phyloP scores from a whole-genome alignment of 2,888 invertebrate genomes.

The Glaucopsyche alexis region DNA sequence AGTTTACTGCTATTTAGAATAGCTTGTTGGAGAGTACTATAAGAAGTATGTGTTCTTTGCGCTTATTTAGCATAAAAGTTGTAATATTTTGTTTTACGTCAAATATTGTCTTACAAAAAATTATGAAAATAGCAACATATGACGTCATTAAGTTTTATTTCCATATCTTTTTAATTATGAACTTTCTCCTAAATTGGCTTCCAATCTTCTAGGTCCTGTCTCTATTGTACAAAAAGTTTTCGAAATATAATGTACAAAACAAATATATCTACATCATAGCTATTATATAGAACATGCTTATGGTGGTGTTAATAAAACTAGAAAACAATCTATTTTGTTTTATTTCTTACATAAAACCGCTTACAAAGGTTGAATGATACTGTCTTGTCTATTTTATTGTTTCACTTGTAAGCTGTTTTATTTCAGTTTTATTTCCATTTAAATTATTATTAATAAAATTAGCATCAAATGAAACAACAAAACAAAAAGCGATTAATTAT shows the following conservation, averaged over 20 bases:
- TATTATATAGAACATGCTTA: conserved; percentile 15
- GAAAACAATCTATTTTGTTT: neutral
- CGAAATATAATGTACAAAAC: conserved; percentile 15
- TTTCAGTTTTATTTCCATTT: too few species aligned
- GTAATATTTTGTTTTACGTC: too few species aligned
- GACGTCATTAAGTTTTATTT: too few species aligned
- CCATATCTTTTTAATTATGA: too few species aligned
- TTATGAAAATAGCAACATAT: too few species aligned
- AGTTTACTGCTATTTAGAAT: neutral
- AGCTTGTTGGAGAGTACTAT: neutral
- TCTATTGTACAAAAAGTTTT: conserved; percentile 22
- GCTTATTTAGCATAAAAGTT: neutral
- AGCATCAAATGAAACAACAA: too few species aligned
- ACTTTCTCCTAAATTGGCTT: neutral
- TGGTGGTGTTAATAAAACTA: conserved; percentile 24
- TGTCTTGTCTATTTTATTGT: too few species aligned
- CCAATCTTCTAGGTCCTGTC: conserved; percentile 25
- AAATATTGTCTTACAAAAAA: too few species aligned
- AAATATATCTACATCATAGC: neutral
- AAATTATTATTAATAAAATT: too few species aligned
- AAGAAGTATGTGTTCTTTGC: too few species aligned
- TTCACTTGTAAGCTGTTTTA: too few species aligned
- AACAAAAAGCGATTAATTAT: too few species aligned
- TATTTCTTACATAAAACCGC: neutral
- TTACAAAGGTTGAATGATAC: neutral